Percentiles rank a stretch among this genome's conserved stretches.
phyloP scores from a whole-genome alignment of 2,113 vertebrate genomes.

The zebrafish (Danio rerio) region GRCz12tu NC_133189.1:34705501-34706000 shows the following conservation, averaged over 20 bases:
- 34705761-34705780: conserved; percentile 81
- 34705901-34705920: conserved; percentile 75
- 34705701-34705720: conserved; percentile 85
- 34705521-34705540: conserved; percentile 83
- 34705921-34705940: conserved; percentile 80
- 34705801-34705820: conserved; percentile 75
- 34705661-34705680: neutral
- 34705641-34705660: neutral
- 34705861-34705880: conserved; percentile 84
- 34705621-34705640: neutral
- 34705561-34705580: conserved; percentile 81
- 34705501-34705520: conserved; percentile 78
- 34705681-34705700: conserved; percentile 78
- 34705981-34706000: conserved; percentile 79
- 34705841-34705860: conserved; percentile 82
- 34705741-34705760: conserved; percentile 82
- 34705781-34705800: conserved; percentile 82
- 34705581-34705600: conserved; percentile 83
- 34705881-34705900: conserved; percentile 78
- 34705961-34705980: conserved; percentile 76
- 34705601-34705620: conserved; percentile 49
- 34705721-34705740: conserved; percentile 83
- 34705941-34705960: conserved; percentile 78
- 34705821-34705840: conserved; percentile 81
- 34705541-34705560: conserved; percentile 82